These are phyloP conservation scores for Xanthorhoe designata DNA, from an alignment of 2,888 invertebrate genomes.

Conservation along the genomic window DNA sequence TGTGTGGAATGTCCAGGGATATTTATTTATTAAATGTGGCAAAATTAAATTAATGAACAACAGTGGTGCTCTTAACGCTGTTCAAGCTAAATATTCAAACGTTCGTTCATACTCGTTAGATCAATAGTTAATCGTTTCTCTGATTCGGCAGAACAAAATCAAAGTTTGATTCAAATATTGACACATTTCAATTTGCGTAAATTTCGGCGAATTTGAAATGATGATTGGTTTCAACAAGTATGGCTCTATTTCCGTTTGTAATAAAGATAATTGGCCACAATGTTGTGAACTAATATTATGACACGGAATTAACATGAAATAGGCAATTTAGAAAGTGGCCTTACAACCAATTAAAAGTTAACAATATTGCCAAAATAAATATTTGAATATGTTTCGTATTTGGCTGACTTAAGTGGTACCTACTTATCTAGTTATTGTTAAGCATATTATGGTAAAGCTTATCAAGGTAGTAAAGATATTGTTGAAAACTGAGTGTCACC, in stretches of 20 bases:
- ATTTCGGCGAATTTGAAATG: slow-evolving; percentile 24
- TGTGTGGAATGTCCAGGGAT: too few species aligned
- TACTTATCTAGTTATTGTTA: too few species aligned
- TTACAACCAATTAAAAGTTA: not conserved
- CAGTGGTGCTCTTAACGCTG: too few species aligned
- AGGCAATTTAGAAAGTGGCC: slow-evolving; percentile 1
- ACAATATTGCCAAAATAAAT: not conserved
- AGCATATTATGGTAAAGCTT: too few species aligned
- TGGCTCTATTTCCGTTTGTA: slow-evolving; percentile 16
- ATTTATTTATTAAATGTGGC: too few species aligned
- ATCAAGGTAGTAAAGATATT: too few species aligned
- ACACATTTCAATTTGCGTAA: slow-evolving; percentile 30
- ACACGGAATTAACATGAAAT: not conserved
- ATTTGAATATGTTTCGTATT: too few species aligned
- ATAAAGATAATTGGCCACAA: slow-evolving; percentile 29
- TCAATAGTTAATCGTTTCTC: slow-evolving; percentile 12
- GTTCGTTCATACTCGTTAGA: not conserved
- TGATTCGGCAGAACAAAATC: slow-evolving; percentile 24
- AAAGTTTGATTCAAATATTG: slow-evolving; percentile 37
- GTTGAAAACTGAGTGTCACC: too few species aligned
- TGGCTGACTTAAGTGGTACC: too few species aligned
- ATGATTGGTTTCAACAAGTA: slow-evolving; percentile 22
- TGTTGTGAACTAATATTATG: slow-evolving; percentile 1
- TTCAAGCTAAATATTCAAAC: not conserved
- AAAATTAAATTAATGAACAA: too few species aligned